A percentile compares a stretch with the other conserved stretches of the same genome.
Evolutionary conservation across 2,888 invertebrate species (phyloP).

Genomic region (Hirtodrosophila confusa): DNA sequence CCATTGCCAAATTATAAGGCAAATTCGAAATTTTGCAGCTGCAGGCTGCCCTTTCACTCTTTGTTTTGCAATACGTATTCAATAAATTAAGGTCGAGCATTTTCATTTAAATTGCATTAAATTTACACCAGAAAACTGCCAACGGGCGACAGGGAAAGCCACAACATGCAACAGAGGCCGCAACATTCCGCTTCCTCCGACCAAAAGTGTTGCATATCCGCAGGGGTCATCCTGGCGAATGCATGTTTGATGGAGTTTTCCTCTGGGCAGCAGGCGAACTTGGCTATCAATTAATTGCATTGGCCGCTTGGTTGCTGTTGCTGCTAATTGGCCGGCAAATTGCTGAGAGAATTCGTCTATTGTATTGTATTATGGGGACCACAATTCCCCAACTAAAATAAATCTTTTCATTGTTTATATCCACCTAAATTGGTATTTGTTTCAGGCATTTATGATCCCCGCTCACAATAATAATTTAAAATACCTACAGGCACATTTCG

Average conservation of each 20-base stretch:
- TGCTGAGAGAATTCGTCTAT: slow-evolving; percentile 5
- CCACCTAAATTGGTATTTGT: neutral
- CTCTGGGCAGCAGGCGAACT: slow-evolving; percentile 3
- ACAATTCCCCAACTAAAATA: neutral
- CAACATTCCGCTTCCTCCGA: slow-evolving; percentile 1
- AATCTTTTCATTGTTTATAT: slow-evolving; percentile 5
- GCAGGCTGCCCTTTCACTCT: neutral
- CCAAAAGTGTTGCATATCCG: slow-evolving; percentile 30
- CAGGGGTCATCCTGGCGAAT: slow-evolving; percentile 10
- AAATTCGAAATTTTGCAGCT: slow-evolving; percentile 19
- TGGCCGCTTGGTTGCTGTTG: slow-evolving; percentile 20
- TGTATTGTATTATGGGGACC: neutral
- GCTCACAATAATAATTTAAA: slow-evolving; percentile 27
- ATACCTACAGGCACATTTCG: neutral
- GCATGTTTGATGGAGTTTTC: slow-evolving; percentile 8
- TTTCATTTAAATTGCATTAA: slow-evolving; percentile 47
- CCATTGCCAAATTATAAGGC: slow-evolving; percentile 14
- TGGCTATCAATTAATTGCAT: slow-evolving; percentile 27
- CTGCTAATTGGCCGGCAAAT: slow-evolving; percentile 29
- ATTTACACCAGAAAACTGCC: slow-evolving; percentile 27
- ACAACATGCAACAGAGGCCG: slow-evolving; percentile 22
- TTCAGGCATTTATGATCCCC: neutral
- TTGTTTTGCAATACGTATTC: slow-evolving; percentile 20
- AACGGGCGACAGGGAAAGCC: slow-evolving; percentile 7
- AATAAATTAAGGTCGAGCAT: slow-evolving; percentile 45